Conservation (phyloP, 2,888 invertebrate species). For the Lepidochitona cinerea region DNA sequence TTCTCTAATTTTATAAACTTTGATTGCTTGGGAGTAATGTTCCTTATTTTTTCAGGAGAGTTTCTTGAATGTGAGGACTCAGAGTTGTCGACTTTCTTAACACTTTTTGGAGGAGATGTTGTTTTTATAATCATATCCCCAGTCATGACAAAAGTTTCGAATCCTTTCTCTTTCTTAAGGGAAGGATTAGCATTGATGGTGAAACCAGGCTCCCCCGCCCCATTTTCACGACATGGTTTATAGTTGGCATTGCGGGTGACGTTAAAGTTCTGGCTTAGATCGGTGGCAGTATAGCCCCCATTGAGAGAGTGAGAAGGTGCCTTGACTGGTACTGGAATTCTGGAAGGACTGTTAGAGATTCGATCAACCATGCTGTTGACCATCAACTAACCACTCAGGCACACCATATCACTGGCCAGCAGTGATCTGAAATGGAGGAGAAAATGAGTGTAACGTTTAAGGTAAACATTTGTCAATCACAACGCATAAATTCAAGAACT, state of each 20-base stretch:
- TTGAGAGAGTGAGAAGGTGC: conserved; percentile 6
- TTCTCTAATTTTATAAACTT: neutral
- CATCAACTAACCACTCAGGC: neutral
- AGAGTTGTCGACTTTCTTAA: conserved; percentile 2
- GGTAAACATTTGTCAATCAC: no score
- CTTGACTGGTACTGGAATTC: conserved; percentile 50
- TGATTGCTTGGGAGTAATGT: neutral
- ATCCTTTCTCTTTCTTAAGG: conserved; percentile 44
- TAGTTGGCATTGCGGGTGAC: neutral
- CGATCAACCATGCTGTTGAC: conserved; percentile 45
- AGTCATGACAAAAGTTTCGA: conserved; percentile 90
- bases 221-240: conserved; percentile 31
- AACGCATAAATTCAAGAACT: no score
- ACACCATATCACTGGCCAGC: neutral
- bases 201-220: conserved; percentile 3
- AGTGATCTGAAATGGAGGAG: no score
- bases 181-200: neutral
- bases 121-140: conserved; percentile 95
- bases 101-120: conserved; percentile 75
- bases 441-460: no score
- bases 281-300: conserved; percentile 14
- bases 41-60: neutral
- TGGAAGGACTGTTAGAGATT: conserved; percentile 51
- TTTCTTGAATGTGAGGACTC: neutral
- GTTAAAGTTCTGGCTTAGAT: conserved; percentile 8